These are phyloP conservation scores for Leucosticte australis DNA, from an alignment of 2,113 vertebrate species.

Conservation along the genomic window DNA sequence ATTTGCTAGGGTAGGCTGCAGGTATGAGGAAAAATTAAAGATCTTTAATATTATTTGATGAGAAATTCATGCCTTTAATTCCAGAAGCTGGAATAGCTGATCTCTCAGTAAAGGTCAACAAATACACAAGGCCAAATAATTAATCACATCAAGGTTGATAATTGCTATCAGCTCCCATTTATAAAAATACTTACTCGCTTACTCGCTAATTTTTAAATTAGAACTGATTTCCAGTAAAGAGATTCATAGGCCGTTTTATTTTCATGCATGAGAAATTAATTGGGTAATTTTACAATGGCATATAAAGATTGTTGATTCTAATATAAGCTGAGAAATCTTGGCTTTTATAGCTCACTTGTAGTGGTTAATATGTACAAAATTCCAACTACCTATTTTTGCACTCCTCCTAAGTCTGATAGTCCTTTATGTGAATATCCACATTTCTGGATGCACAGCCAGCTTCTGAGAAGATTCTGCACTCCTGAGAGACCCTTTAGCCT, in stretches of 20 bases:
- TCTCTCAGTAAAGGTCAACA: not conserved
- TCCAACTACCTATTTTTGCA: not conserved
- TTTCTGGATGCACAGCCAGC: not conserved
- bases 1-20: not conserved
- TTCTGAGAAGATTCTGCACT: not conserved
- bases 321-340: not conserved
- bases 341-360: not conserved
- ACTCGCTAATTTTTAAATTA: conserved; percentile 2
- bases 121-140: conserved; percentile 2
- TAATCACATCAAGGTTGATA: not conserved
- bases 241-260: not conserved
- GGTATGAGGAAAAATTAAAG: conserved; percentile 2
- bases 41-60: conserved; percentile 6
- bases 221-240: not conserved
- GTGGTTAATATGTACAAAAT: not conserved
- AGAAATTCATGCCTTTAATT: conserved; percentile 40
- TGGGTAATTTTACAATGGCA: not conserved
- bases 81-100: not conserved
- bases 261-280: conserved; percentile 5
- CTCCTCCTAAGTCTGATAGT: not conserved
- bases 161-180: conserved; percentile 9
- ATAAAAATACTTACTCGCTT: not conserved
- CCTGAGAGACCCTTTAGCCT: not conserved
- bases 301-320: not conserved
- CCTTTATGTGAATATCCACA: not conserved